phyloP scores from a whole-genome alignment of 2,888 invertebrate species.

The Apodemia duryi region DNA sequence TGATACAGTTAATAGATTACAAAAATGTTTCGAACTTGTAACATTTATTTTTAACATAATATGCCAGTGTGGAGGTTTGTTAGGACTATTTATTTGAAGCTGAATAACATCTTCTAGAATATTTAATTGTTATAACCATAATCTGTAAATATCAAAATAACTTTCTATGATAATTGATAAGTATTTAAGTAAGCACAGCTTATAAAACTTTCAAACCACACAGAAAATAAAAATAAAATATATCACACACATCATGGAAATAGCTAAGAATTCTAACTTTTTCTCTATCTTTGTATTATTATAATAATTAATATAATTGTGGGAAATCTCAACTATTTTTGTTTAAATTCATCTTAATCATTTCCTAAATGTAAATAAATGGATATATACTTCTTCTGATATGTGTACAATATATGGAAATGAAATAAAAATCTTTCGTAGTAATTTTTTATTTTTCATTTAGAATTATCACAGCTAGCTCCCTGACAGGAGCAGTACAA shows the following conservation, averaged over 20 bases:
- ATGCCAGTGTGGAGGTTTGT: too few relatives aligned
- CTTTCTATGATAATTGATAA: background rate
- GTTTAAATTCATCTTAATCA: constrained; percentile 41
- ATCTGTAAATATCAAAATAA: background rate
- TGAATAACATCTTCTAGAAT: too few relatives aligned
- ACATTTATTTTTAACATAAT: too few relatives aligned
- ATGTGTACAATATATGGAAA: constrained; percentile 70
- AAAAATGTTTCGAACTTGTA: too few relatives aligned
- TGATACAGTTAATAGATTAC: too few relatives aligned
- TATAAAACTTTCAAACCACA: background rate
- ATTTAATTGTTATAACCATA: background rate
- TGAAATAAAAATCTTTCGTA: constrained; percentile 74
- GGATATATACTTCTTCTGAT: constrained; percentile 47
- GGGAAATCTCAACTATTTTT: constrained; percentile 15
- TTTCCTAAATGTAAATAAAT: constrained; percentile 60
- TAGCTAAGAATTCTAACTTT: constrained; percentile 3
- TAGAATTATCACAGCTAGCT: background rate
- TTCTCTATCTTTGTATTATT: constrained; percentile 6
- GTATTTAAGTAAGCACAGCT: background rate
- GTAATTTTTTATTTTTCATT: constrained; percentile 38
- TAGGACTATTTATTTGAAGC: too few relatives aligned
- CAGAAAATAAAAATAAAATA: background rate
- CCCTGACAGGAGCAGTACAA: background rate
- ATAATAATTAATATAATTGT: constrained; percentile 3
- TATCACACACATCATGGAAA: background rate